These are phyloP conservation scores for Spatulosminthurus flaviceps DNA, from an alignment of 2,888 invertebrate genomes.

Conservation along the genomic window DNA sequence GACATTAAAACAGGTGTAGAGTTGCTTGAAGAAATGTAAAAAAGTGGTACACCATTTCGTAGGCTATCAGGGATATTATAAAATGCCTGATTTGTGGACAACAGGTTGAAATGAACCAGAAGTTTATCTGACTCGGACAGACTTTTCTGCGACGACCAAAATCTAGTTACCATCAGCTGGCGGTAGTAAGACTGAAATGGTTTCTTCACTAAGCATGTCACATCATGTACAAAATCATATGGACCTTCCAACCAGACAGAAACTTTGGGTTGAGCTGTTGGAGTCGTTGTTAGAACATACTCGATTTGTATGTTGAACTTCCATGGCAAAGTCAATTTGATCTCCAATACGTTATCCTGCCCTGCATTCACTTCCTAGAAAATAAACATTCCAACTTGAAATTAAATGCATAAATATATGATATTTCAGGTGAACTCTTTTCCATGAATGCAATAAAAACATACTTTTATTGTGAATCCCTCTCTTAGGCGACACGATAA, in stretches of 20 bases:
- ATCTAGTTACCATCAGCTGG: constrained; percentile 74
- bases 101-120: constrained; percentile 77
- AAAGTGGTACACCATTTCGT: constrained; percentile 76
- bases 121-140: constrained; percentile 75
- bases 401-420: too few species aligned
- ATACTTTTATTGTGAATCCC: constrained; percentile 77
- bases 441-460: too few species aligned
- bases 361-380: constrained; percentile 69
- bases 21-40: constrained; percentile 70
- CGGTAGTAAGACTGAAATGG: constrained; percentile 74
- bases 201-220: constrained; percentile 74
- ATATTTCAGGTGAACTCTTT: too few species aligned
- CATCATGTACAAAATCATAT: constrained; percentile 71
- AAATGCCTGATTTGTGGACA: constrained; percentile 71
- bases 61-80: constrained; percentile 77
- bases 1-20: constrained; percentile 66
- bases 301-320: constrained; percentile 77
- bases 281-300: constrained; percentile 72
- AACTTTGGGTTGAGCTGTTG: constrained; percentile 70
- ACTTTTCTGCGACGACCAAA: constrained; percentile 74
- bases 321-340: constrained; percentile 77
- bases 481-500: constrained; percentile 79
- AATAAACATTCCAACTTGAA: constrained; percentile 66
- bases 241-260: constrained; percentile 68
- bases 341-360: constrained; percentile 71